Evolutionary conservation across 53 echinoderm and acorn worm species (phyloP).

Genomic region (Patiria pectinifera): DNA sequence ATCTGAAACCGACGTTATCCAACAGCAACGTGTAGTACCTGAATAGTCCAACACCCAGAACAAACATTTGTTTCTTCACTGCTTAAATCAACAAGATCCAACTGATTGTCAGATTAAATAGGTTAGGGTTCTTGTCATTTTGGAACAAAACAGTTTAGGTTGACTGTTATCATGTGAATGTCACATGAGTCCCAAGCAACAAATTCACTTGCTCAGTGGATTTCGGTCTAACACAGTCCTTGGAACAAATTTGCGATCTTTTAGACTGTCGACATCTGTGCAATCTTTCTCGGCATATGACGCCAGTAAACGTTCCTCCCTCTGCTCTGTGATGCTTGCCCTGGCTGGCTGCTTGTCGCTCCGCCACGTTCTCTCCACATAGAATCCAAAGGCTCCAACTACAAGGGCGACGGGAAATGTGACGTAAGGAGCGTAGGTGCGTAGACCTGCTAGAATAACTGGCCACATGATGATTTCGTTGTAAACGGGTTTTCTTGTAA

Average conservation of each 20-base stretch:
- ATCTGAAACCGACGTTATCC: too few relatives aligned
- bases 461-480: constrained; percentile 79
- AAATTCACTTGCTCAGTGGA: constrained; percentile 48
- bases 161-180: too few relatives aligned
- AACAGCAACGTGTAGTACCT: too few relatives aligned
- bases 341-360: constrained; percentile 67
- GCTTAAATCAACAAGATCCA: too few relatives aligned
- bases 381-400: constrained; percentile 90
- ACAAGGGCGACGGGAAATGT: constrained; percentile 89
- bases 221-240: constrained; percentile 81
- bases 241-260: constrained; percentile 86
- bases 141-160: too few relatives aligned
- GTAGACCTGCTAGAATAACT: constrained; percentile 82
- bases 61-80: too few relatives aligned
- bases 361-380: constrained; percentile 80
- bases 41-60: too few relatives aligned
- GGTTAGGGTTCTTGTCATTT: too few relatives aligned
- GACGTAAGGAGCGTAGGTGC: constrained; percentile 92
- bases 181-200: not conserved
- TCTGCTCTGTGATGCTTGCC: constrained; percentile 82
- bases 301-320: constrained; percentile 86
- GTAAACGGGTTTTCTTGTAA: not conserved
- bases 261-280: constrained; percentile 90
- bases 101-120: too few relatives aligned
- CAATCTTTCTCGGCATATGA: constrained; percentile 70